Evolutionary conservation across 2,888 invertebrate species (phyloP).

Genomic region (Morpho deidamia): DNA sequence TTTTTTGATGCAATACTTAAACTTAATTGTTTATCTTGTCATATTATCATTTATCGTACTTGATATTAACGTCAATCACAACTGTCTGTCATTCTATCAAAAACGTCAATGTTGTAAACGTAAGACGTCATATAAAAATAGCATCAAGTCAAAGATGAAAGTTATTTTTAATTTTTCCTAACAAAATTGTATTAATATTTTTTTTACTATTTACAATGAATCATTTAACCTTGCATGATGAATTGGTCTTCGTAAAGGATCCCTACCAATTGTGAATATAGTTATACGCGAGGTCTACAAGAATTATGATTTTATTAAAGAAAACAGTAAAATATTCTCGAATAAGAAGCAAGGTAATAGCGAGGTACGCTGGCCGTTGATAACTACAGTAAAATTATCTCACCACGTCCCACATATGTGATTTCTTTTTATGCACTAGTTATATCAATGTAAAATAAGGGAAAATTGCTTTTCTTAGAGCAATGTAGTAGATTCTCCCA

Average conservation of each 20-base stretch:
- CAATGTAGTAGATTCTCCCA: neutral
- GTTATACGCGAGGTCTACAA: constrained; percentile 46
- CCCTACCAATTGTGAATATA: constrained; percentile 36
- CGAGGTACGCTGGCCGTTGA: constrained; percentile 49
- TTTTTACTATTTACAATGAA: constrained; percentile 41
- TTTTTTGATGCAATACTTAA: neutral
- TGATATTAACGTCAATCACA: constrained; percentile 7
- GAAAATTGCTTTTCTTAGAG: neutral
- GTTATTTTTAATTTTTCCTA: constrained; percentile 66
- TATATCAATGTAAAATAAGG: neutral
- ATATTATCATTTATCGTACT: no score
- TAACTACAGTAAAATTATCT: constrained; percentile 11
- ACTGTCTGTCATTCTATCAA: constrained; percentile 10
- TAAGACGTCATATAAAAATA: constrained; percentile 59
- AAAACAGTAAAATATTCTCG: constrained; percentile 60
- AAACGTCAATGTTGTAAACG: constrained; percentile 1
- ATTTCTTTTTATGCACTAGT: constrained; percentile 6
- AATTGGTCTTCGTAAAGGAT: constrained; percentile 36
- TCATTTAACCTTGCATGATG: constrained; percentile 33
- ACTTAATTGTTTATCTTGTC: neutral
- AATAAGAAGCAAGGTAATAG: constrained; percentile 56
- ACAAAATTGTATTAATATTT: constrained; percentile 38
- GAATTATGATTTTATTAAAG: constrained; percentile 72
- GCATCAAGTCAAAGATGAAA: constrained; percentile 67
- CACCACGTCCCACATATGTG: neutral